Evolutionary conservation across 1,140 invertebrate genomes (phyloP).

Genomic region (Pseudomyrmex dendroicus): DNA sequence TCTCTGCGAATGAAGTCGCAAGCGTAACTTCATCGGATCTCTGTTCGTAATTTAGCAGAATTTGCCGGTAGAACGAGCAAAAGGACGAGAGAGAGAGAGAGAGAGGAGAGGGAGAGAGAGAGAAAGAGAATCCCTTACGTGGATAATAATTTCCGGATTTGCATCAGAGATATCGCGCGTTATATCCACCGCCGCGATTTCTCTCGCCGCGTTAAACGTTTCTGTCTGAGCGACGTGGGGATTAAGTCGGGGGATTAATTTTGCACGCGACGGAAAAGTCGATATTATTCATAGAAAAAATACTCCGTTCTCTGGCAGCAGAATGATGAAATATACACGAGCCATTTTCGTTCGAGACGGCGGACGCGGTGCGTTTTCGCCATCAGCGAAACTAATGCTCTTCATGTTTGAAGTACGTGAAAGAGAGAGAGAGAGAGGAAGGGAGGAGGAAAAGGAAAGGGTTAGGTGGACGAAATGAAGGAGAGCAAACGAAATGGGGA

Average conservation of each 20-base stretch:
- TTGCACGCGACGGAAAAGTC: constrained; percentile 1
- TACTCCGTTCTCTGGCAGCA: neutral
- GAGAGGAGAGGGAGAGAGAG: too few species aligned
- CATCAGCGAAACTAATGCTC: neutral
- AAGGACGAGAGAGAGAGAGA: neutral
- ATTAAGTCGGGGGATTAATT: constrained; percentile 22
- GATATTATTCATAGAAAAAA: neutral
- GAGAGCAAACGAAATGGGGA: constrained; percentile 32
- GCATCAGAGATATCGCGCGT: constrained; percentile 31
- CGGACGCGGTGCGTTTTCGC: neutral
- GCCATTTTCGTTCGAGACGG: neutral
- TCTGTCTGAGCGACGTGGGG: neutral
- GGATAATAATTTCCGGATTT: constrained; percentile 57
- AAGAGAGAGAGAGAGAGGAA: neutral
- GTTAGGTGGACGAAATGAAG: constrained; percentile 6
- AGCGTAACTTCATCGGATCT: constrained; percentile 26
- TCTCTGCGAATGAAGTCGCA: constrained; percentile 24
- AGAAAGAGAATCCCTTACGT: constrained; percentile 19
- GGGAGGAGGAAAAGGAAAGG: neutral
- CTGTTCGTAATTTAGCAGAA: constrained; percentile 46
- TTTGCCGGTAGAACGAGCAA: constrained; percentile 34
- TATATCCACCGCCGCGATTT: neutral
- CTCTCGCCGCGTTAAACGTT: neutral
- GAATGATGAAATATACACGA: neutral
- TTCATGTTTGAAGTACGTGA: neutral